Base-by-base conservation (phyloP, 1,140 invertebrate genomes). In the Babylonia areolata region DNA sequence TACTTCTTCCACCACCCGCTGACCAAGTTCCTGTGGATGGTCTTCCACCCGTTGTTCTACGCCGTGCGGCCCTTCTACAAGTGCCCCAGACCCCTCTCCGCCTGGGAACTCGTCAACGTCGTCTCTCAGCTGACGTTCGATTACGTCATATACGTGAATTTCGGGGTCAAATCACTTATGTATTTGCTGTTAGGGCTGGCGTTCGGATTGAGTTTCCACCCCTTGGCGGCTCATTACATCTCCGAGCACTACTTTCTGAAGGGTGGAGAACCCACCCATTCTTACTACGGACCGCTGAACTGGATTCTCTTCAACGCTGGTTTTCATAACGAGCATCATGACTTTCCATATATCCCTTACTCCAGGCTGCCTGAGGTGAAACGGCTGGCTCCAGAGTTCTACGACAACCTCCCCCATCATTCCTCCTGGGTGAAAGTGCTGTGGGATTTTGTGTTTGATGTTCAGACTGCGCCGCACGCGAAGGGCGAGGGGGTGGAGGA, bases 171-270 rank as follows among this genome's bases (percentile, higher is more conserved):
- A 82, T 85, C 97, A 0, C 89, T 99, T 20, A 95, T 96, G 0
- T 99, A 99, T 94, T 95, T 99, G 75, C 90, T 99, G 23, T 94
- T 96, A 51, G 98, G 98, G 23, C 97, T 97, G 28, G 90, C 99
- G 15, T 95, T 99, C 94, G 97, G 98, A 1, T 98, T 99, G 97
- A 99, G 99, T 0, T 86, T 99, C 9, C 99, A 99, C 96, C 99
- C 99, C 9, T 97, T 99, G 11, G 98, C 99, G 54, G 99, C 98
- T 0, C 99, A 99, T 94, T 99, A 99, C 92, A 97, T 99, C 91
- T 99, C 98, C 0, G 99, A 99, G 92, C 99, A 99, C 95, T 99
- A 99, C 94, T 98, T 99, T 96, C 99, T 99, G 93, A 96, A 96
- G 86, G 98, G 98, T 94, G 98, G 98, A 9, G 98, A 96, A 93